These are phyloP conservation scores for Hydrolagus colliei DNA, from an alignment of 2,797 vertebrate genomes.

Conservation along the genomic window DNA sequence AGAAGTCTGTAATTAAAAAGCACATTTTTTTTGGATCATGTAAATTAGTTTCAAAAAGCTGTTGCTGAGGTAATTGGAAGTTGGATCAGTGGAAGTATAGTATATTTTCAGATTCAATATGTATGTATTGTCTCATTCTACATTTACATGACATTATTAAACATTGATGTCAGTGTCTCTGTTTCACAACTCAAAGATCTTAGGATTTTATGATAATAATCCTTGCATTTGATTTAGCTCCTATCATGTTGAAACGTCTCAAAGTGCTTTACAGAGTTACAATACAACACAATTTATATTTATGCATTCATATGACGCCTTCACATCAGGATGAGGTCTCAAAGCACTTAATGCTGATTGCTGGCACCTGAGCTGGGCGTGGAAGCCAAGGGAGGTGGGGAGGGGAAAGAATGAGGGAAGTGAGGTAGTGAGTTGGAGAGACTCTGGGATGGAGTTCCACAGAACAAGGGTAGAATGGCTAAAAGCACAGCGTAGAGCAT, in stretches of 20 bases:
- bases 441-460: too few species aligned
- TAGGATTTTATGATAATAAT: neutral
- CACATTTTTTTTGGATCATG: neutral
- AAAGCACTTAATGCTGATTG: too few species aligned
- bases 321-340: neutral
- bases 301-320: neutral
- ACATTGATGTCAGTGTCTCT: neutral
- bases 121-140: neutral
- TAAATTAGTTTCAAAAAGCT: neutral
- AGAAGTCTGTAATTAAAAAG: neutral
- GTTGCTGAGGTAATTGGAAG: neutral
- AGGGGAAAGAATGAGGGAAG: too few species aligned
- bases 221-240: too few species aligned
- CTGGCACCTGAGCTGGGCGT: too few species aligned
- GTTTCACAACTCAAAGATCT: neutral
- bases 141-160: neutral
- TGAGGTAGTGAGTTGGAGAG: too few species aligned
- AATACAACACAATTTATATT: too few species aligned
- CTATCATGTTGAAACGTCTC: too few species aligned
- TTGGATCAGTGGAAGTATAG: neutral
- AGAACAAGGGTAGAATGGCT: too few species aligned
- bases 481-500: too few species aligned
- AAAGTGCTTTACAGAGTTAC: too few species aligned
- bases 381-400: too few species aligned
- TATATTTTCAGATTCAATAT: conserved; percentile 20